Base-by-base conservation (phyloP, 2,113 vertebrate species). In the Pandion haliaetus region DNA sequence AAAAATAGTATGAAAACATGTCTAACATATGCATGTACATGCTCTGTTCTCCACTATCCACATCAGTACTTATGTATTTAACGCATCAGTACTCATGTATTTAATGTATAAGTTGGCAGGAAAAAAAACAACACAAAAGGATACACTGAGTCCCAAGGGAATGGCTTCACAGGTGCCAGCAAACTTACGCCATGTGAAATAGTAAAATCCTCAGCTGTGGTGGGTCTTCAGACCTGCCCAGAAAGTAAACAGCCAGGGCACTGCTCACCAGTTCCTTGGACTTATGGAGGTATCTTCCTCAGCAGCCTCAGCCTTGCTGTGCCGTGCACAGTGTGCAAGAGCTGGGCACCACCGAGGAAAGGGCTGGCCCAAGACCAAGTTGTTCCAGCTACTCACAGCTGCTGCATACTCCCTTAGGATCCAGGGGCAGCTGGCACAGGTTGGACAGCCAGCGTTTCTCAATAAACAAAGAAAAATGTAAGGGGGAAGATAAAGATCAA, bases 331-430 rank as follows among this genome's bases (percentile, higher is more conserved):
- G 74, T 8, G 14, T 15, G 45, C 76, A 29, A 17, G 63, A 86
- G 71, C 13, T 1, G 0, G 62, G 49, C 38, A 21, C 8, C 0
- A 0, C 32, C 38, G 10, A 8, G 31, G 38, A 32, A 74, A 71
- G 65, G 38, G 40, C 55, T 90, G 88, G 76, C 63, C 71, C 38
- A 7, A 47, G 24, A 77, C 67, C 65, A 49, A 76, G 58, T 7
- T n/a, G 31, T 29, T 96, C 87, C 95, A 96, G 90, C 91, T 91
- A n/a, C 52, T 84, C 65, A 34, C 90, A 96, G 96, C 91, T 96
- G 90, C 52, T 71, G 88, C 86, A 57, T 55, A 23, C 61, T 84
- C 72, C 86, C 69, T 19, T 32, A 69, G 57, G 72, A 81, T 44
- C 26, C 14, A 7, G 17, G 34, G 44, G 52, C 77, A 94, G 65